phyloP scores from a whole-genome alignment of 2,797 vertebrate species.

The Anguilla pacifica region DNA sequence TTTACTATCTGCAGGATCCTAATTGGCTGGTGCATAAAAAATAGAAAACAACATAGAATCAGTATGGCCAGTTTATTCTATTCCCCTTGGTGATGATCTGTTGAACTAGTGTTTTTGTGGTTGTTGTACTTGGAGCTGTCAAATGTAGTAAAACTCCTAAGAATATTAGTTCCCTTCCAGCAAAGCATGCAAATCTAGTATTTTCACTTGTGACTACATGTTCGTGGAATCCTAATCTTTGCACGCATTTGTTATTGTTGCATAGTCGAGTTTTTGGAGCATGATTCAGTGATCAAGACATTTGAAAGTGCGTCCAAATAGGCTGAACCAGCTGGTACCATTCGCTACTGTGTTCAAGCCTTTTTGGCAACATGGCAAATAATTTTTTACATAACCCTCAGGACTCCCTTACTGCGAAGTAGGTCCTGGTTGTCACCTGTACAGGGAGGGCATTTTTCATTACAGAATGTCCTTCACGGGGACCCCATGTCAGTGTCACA shows the following conservation, averaged over 20 bases:
- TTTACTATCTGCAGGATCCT: conserved; percentile 60
- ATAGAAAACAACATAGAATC: conserved; percentile 65
- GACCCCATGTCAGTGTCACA: conserved; percentile 95
- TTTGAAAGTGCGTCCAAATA: neutral
- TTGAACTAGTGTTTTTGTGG: conserved; percentile 94
- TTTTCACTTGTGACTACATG: neutral
- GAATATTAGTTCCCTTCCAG: too few relatives aligned
- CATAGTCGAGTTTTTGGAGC: neutral
- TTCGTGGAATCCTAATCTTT: neutral
- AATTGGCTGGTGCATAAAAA: conserved; percentile 21
- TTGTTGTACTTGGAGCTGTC: conserved; percentile 79
- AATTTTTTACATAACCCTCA: conserved; percentile 56
- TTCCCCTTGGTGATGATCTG: conserved; percentile 97
- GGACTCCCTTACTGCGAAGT: conserved; percentile 89
- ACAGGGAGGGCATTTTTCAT: conserved; percentile 95
- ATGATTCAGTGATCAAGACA: neutral
- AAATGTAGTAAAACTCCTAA: too few relatives aligned
- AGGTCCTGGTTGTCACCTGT: conserved; percentile 96
- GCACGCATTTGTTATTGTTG: neutral
- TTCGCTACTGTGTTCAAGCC: neutral
- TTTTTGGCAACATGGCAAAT: neutral
- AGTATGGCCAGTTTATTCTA: conserved; percentile 92
- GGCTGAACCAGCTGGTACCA: neutral
- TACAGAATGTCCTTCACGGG: conserved; percentile 97
- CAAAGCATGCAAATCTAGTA: conserved; percentile 56